Evolutionary conservation across 2,888 invertebrate genomes (phyloP), one percentile per base, ranked within the genome.

Genomic region (Hydrotaea cyrtoneurina): DNA sequence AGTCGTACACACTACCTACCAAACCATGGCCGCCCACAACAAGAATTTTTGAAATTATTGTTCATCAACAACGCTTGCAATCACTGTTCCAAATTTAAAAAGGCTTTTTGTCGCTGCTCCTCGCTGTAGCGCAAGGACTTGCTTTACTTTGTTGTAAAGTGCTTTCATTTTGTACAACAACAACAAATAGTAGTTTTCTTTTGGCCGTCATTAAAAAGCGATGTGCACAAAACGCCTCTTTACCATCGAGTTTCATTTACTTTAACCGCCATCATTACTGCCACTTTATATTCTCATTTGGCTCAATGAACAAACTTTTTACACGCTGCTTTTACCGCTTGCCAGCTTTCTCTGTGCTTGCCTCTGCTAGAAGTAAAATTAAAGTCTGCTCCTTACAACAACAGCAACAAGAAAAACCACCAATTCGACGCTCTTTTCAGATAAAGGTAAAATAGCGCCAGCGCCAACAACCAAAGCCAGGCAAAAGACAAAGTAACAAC

Each of bases 201-300:
- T 55, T 11, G 13, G 23, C 7, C 15, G 39, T 2, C 15, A 36
- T 13, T 19, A 39, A 21, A 17, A 66, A 39, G 62, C 19, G 19
- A 66, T 53, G 21, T 71, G 15, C 46, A 39, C 19, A 11, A 71
- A 80, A 83, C 62, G 74, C 80, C 74, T 78, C 53, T 55, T n/a
- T 50, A 43, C 43, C 10, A 43, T 13, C 19, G 17, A 1, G 57
- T 80, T 76, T 71, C 11, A 71, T 46, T 55, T 66, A 53, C 53
- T 74, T 73, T 73, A 59, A 62, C 73, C 62, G 53, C 74, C 74
- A 78, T 78, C 78, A 83, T 83, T 83, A 80, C 83, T 80, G 80
- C 80, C 80, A 78, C 80, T 78, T 83, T 75, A 55, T 80, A 72
- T 80, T 75, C 71, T 31, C 80, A 78, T 80, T 80, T 83, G 80